phyloP scores from a whole-genome alignment of 2,888 invertebrate species.

The Fragum whitleyi region DNA sequence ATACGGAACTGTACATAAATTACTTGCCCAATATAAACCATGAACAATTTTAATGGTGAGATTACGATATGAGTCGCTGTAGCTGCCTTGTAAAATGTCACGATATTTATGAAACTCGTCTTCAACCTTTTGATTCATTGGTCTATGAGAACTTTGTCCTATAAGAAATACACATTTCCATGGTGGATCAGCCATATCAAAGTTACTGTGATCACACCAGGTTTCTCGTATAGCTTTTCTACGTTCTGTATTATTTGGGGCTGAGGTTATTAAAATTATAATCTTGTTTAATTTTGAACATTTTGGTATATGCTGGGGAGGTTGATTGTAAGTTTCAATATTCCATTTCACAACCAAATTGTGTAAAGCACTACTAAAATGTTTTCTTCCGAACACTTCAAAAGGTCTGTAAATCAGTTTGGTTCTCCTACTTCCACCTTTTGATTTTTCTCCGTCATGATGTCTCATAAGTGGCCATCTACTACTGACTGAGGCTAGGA shows the following conservation, averaged over 20 bases:
- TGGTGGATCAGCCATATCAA: slow-evolving; percentile 54
- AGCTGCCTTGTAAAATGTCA: slow-evolving; percentile 81
- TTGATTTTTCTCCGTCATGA: slow-evolving; percentile 63
- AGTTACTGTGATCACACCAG: slow-evolving; percentile 73
- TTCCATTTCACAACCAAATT: slow-evolving; percentile 72
- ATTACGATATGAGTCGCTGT: slow-evolving; percentile 82
- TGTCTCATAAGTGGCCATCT: slow-evolving; percentile 63
- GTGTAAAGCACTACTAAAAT: slow-evolving; percentile 41
- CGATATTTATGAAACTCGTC: slow-evolving; percentile 66
- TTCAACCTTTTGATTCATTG: slow-evolving; percentile 42
- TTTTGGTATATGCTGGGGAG: slow-evolving; percentile 45
- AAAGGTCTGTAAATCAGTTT: slow-evolving; percentile 49
- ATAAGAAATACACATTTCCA: slow-evolving; percentile 81
- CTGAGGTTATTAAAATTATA: slow-evolving; percentile 76
- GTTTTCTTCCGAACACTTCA: slow-evolving; percentile 33
- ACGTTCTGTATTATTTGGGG: slow-evolving; percentile 72
- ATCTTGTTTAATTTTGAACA: slow-evolving; percentile 65
- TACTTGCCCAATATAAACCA: slow-evolving; percentile 78
- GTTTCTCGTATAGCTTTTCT: slow-evolving; percentile 75
- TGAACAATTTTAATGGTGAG: slow-evolving; percentile 81
- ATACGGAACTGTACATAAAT: slow-evolving; percentile 72
- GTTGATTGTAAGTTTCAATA: slow-evolving; percentile 59
- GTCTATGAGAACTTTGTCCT: slow-evolving; percentile 62
- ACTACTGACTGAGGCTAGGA: slow-evolving; percentile 71
- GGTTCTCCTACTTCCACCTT: slow-evolving; percentile 57